Evolutionary conservation across 2,113 vertebrate genomes (phyloP).

Genomic region (Scortum barcoo): DNA sequence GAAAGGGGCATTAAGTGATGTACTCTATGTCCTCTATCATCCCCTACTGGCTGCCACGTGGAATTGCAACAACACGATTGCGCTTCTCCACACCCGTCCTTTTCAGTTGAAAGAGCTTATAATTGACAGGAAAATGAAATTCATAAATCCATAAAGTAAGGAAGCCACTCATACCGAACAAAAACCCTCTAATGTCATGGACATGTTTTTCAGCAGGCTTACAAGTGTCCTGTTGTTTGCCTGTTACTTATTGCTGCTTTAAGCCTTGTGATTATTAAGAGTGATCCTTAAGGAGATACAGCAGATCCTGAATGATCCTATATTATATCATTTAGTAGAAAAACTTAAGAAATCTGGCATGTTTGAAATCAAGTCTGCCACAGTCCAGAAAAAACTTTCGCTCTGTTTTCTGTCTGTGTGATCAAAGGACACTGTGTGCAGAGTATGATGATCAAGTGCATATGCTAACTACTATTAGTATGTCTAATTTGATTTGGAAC

Average conservation of each 20-base stretch:
- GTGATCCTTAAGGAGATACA: neutral
- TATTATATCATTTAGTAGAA: neutral
- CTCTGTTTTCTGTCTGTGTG: neutral
- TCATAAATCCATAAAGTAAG: conserved; percentile 7
- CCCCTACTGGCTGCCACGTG: conserved; percentile 42
- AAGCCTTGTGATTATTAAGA: neutral
- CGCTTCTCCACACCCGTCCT: neutral
- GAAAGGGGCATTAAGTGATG: conserved; percentile 2
- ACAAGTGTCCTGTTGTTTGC: neutral
- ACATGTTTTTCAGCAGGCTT: neutral
- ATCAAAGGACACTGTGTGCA: neutral
- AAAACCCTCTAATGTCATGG: neutral
- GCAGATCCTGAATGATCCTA: neutral
- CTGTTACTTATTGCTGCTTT: neutral
- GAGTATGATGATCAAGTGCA: neutral
- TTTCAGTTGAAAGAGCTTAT: neutral
- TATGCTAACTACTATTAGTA: neutral
- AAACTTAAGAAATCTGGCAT: neutral
- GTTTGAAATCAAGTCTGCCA: neutral
- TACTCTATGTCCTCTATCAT: conserved; percentile 10
- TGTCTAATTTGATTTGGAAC: conserved; percentile 7
- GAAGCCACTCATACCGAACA: neutral
- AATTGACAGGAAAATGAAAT: conserved; percentile 13
- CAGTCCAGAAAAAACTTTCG: neutral
- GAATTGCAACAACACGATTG: conserved; percentile 10